A percentile compares a stretch with the other conserved stretches of the same genome.
phyloP scores from a whole-genome alignment of 2,113 vertebrate genomes.

The Cygnus atratus region DNA sequence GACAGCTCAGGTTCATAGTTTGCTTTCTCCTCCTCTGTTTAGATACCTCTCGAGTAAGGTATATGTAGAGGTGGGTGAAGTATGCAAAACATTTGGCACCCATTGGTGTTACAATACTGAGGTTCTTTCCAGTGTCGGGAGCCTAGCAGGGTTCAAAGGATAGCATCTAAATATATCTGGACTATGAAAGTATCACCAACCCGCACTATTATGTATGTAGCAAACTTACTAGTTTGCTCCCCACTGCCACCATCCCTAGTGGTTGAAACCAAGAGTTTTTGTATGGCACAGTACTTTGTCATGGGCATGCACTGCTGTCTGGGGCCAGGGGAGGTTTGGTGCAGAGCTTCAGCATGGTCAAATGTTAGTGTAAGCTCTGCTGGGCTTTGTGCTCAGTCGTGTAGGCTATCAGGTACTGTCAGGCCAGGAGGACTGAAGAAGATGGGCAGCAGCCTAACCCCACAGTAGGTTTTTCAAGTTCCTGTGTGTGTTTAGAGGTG shows the following conservation, averaged over 20 bases:
- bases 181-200: neutral
- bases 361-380: neutral
- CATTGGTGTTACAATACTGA: neutral
- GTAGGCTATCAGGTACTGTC: neutral
- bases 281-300: neutral
- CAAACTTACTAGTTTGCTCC: neutral
- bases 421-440: neutral
- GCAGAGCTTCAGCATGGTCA: neutral
- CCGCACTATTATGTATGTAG: neutral
- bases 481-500: neutral
- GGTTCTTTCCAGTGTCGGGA: neutral
- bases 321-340: neutral
- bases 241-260: rapidly evolving
- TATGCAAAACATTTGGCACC: neutral
- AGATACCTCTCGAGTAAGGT: neutral
- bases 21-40: neutral
- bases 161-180: neutral
- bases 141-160: neutral
- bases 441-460: neutral
- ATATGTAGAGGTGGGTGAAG: neutral
- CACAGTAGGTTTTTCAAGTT: neutral
- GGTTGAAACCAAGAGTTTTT: neutral
- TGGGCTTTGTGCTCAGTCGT: neutral
- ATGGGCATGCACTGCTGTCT: neutral
- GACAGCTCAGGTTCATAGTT: neutral